A percentile compares a stretch with the other conserved stretches of the same genome.
These are phyloP conservation scores for Microtus montanus DNA, from an alignment of 2,113 vertebrate genomes.

Conservation along the genomic window DNA sequence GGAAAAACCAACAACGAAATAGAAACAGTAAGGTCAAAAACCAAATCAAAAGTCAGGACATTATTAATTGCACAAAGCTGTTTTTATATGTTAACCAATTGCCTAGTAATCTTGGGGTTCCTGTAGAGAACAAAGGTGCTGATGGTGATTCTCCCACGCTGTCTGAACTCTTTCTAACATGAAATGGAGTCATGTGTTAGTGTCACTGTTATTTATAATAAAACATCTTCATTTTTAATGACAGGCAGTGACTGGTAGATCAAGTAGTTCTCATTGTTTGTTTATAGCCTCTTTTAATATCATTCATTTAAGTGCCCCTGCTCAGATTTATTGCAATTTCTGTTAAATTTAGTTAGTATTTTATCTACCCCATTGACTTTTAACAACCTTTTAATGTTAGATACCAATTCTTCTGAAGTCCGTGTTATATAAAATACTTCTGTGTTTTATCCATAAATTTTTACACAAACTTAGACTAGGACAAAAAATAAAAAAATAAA, in stretches of 20 bases:
- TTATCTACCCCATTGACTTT: neutral
- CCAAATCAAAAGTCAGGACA: neutral
- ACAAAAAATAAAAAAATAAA: neutral
- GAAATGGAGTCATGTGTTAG: neutral
- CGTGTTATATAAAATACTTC: neutral
- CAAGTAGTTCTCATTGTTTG: neutral
- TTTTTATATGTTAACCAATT: neutral
- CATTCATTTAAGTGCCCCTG: neutral
- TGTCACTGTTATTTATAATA: neutral
- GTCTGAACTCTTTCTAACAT: neutral
- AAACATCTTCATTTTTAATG: constrained; percentile 20
- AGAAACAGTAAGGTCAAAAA: too few species aligned
- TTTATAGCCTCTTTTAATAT: neutral
- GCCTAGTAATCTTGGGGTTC: neutral
- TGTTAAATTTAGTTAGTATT: neutral
- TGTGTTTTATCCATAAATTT: neutral
- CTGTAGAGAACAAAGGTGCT: neutral
- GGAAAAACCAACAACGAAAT: neutral
- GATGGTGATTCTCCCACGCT: neutral
- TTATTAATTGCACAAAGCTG: neutral
- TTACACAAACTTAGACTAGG: neutral
- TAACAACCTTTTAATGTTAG: neutral
- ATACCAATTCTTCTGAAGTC: neutral
- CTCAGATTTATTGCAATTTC: neutral
- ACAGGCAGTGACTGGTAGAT: neutral